Percentiles rank a stretch among this genome's conserved stretches.
Evolutionary conservation across 2,113 vertebrate species (phyloP).

Genomic region (Sardina pilchardus): DNA sequence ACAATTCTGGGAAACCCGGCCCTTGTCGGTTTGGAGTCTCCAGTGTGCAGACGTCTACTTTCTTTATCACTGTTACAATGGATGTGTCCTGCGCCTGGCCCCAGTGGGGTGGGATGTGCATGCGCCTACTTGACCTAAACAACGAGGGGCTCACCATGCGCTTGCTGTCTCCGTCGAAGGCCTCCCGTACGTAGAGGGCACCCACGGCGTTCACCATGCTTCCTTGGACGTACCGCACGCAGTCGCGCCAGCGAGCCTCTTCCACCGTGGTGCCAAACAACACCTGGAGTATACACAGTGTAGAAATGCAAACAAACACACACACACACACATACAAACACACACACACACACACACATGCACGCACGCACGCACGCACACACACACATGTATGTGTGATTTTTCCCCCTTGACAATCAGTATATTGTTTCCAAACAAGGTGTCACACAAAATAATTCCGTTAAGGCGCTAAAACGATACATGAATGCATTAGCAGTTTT

Average conservation of each 20-base stretch:
- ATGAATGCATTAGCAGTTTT: background rate
- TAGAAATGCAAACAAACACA: constrained; percentile 13
- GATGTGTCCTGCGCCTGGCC: too few relatives aligned
- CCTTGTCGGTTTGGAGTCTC: too few relatives aligned
- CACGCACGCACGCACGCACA: too few relatives aligned
- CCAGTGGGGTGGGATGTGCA: too few relatives aligned
- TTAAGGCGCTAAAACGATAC: background rate
- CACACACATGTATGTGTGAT: background rate
- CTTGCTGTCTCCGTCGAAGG: constrained; percentile 91
- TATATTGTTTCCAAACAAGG: background rate
- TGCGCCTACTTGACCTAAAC: too few relatives aligned
- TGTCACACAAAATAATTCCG: background rate
- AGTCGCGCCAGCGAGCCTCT: constrained; percentile 92
- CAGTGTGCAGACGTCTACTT: too few relatives aligned
- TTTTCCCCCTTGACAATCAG: background rate
- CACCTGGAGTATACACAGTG: constrained; percentile 64
- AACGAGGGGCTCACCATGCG: constrained; percentile 76
- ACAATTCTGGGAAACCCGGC: too few relatives aligned
- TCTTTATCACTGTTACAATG: too few relatives aligned
- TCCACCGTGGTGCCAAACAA: constrained; percentile 89
- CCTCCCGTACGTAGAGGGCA: constrained; percentile 86
- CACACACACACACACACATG: background rate
- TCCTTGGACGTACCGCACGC: constrained; percentile 90
- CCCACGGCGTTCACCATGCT: constrained; percentile 96
- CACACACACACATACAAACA: background rate